Evolutionary conservation across 2,113 vertebrate species (phyloP).

Genomic region (Micronycteris hirsuta): DNA sequence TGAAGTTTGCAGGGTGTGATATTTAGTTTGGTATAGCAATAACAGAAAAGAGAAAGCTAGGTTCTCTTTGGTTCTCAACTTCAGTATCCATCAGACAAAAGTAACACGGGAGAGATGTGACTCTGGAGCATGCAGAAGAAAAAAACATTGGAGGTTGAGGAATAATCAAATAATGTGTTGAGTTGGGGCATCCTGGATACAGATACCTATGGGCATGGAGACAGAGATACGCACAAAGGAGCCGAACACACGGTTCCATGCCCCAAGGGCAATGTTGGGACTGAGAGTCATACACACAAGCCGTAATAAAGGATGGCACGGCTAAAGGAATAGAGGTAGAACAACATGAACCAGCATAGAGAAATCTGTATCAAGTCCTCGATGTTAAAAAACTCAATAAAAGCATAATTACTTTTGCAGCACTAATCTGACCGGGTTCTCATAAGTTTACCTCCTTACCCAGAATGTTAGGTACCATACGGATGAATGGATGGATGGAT

Average conservation of each 20-base stretch:
- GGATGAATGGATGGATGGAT: neutral
- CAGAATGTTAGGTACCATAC: neutral
- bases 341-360: neutral
- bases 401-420: neutral
- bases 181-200: neutral
- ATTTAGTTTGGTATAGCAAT: neutral
- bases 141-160: neutral
- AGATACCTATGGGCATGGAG: neutral
- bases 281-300: neutral
- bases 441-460: neutral
- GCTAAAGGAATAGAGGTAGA: neutral
- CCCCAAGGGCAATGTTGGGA: neutral
- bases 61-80: neutral
- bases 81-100: neutral
- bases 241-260: neutral
- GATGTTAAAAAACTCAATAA: neutral
- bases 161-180: neutral
- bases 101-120: neutral
- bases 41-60: neutral
- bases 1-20: neutral
- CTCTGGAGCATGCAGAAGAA: neutral
- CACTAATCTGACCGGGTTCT: neutral
- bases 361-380: neutral
- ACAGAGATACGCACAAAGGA: neutral
- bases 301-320: neutral